These are phyloP conservation scores for Coryphaenoides rupestris DNA, from an alignment of 2,113 vertebrate genomes.

Conservation along the genomic window DNA sequence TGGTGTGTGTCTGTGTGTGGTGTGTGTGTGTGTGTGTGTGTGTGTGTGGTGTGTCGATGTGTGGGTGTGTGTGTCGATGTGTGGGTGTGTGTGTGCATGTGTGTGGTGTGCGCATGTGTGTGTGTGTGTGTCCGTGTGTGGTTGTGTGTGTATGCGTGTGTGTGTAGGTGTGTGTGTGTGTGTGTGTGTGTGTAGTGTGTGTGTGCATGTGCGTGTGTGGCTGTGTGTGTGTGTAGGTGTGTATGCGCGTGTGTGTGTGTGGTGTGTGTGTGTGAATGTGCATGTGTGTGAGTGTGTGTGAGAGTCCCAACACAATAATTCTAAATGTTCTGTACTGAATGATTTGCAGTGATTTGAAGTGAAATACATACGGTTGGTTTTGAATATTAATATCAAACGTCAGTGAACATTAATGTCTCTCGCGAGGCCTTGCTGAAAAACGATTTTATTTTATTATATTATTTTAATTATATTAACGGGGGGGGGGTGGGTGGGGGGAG, in stretches of 20 bases:
- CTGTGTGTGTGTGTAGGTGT: conserved; percentile 11
- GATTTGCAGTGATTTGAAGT: no score
- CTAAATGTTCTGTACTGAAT: no score
- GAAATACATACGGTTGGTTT: no score
- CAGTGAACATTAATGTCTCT: not conserved
- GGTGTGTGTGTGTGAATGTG: no score
- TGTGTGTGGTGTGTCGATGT: conserved; percentile 14
- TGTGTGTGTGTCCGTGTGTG: not conserved
- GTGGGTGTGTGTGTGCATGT: conserved; percentile 13
- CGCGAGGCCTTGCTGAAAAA: no score
- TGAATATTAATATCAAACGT: not conserved
- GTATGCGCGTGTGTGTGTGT: conserved; percentile 5
- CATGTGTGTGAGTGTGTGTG: not conserved
- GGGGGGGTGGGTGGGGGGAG: no score
- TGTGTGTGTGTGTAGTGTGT: no score
- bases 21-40: conserved; percentile 24
- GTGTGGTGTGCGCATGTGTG: not conserved
- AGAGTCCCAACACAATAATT: no score
- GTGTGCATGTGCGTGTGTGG: conserved; percentile 23
- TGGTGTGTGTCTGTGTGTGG: conserved; percentile 22
- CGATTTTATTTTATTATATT: no score
- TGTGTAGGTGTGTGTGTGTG: not conserved
- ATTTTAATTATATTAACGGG: no score
- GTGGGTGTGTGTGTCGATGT: not conserved
- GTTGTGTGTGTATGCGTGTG: conserved; percentile 12